These are phyloP conservation scores for Eilema sororculum DNA, from an alignment of 2,888 invertebrate species.

Conservation along the genomic window DNA sequence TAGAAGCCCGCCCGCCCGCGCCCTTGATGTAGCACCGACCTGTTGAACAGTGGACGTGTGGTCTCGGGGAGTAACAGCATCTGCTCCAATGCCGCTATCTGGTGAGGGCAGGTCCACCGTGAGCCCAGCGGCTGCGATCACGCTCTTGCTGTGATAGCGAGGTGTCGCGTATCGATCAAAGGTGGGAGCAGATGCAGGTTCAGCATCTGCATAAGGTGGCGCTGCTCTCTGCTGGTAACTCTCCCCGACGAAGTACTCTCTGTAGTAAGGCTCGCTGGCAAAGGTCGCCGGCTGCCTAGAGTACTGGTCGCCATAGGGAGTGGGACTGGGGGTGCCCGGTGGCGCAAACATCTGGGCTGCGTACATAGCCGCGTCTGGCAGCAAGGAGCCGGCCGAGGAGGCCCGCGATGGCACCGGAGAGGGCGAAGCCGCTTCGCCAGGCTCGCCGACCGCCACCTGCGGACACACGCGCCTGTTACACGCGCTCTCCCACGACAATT, in stretches of 20 bases:
- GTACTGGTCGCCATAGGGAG: constrained; percentile 86
- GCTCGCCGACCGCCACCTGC: constrained; percentile 86
- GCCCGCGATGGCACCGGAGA: constrained; percentile 90
- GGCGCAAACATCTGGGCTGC: constrained; percentile 90
- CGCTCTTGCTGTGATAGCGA: constrained; percentile 91
- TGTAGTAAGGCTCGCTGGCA: constrained; percentile 92
- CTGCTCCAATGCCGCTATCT: constrained; percentile 98
- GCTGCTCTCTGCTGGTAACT: constrained; percentile 88
- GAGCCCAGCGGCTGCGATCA: constrained; percentile 92
- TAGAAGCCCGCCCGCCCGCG: constrained; percentile 80
- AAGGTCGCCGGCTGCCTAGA: constrained; percentile 87
- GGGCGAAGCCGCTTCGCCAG: constrained; percentile 88
- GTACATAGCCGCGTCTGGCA: constrained; percentile 90
- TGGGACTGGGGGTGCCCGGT: constrained; percentile 90
- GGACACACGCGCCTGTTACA: constrained; percentile 89
- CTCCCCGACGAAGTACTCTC: constrained; percentile 92
- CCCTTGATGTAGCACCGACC: constrained; percentile 88
- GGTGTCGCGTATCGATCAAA: constrained; percentile 91
- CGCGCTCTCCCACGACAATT: constrained; percentile 88
- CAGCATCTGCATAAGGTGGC: constrained; percentile 86
- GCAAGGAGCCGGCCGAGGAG: constrained; percentile 85
- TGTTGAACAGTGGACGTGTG: constrained; percentile 94
- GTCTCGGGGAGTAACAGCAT: constrained; percentile 96
- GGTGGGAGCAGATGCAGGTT: constrained; percentile 88
- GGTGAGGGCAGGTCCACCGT: constrained; percentile 98